Evolutionary conservation across 2,888 invertebrate species (phyloP).

Genomic region (Listrodromus nycthemerus): DNA sequence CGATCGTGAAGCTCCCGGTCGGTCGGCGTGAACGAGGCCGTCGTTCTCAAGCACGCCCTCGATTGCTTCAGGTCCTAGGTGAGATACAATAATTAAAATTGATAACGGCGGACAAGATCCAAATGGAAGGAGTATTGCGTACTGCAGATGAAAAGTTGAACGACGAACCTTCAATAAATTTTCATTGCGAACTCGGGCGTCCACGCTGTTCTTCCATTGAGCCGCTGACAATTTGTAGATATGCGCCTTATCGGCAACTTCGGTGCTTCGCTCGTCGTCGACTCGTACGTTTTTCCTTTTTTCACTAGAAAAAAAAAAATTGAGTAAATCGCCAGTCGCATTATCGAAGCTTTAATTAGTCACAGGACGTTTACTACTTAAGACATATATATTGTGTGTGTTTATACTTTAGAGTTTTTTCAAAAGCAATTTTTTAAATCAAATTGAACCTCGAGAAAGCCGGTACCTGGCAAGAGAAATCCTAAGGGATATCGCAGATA

Average conservation of each 20-base stretch:
- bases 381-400: not conserved
- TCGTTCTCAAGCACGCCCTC: slow-evolving; percentile 80
- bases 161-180: slow-evolving; percentile 77
- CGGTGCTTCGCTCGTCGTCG: slow-evolving; percentile 30
- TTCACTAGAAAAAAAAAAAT: slow-evolving; percentile 67
- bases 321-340: not conserved
- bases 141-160: not conserved
- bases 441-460: no score
- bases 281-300: slow-evolving; percentile 59
- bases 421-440: no score
- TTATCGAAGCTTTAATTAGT: not conserved
- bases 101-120: not conserved
- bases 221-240: slow-evolving; percentile 13
- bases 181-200: slow-evolving; percentile 76
- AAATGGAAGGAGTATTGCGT: not conserved
- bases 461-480: no score
- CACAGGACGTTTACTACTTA: not conserved
- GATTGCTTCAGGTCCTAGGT: slow-evolving; percentile 78
- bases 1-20: slow-evolving; percentile 79
- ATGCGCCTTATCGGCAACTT: slow-evolving; percentile 35
- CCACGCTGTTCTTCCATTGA: slow-evolving; percentile 67
- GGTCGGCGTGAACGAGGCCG: slow-evolving; percentile 80
- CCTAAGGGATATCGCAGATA: no score
- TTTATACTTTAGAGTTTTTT: not conserved
- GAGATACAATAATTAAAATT: slow-evolving; percentile 17